Conservation (phyloP, 1,140 invertebrate genomes). For the Arctopsyche grandis region DNA sequence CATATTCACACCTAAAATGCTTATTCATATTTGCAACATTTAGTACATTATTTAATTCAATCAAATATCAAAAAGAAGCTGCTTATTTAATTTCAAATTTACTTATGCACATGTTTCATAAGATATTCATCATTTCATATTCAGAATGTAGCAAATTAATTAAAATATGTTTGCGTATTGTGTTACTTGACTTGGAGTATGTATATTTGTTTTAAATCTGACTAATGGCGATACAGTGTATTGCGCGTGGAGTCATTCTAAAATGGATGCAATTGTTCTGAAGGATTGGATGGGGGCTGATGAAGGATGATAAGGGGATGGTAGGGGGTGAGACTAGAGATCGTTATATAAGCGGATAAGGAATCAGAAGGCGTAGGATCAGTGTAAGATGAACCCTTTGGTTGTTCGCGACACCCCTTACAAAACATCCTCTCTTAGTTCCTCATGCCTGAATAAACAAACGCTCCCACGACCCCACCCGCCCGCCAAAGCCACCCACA, state of each 20-base stretch:
- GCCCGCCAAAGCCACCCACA: not conserved
- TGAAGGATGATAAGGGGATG: not conserved
- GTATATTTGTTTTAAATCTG: too few relatives aligned
- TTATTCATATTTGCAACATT: too few relatives aligned
- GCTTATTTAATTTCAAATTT: too few relatives aligned
- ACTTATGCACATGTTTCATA: too few relatives aligned
- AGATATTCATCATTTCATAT: too few relatives aligned
- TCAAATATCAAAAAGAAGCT: too few relatives aligned
- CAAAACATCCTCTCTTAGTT: conserved; percentile 52
- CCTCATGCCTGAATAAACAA: conserved; percentile 54
- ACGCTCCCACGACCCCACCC: conserved; percentile 23
- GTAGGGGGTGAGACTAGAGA: not conserved
- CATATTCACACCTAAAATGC: too few relatives aligned
- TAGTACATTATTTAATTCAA: too few relatives aligned
- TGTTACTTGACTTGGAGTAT: too few relatives aligned
- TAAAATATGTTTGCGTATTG: too few relatives aligned
- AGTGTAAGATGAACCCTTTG: conserved; percentile 53
- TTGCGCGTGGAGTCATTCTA: not conserved
- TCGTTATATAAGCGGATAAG: conserved; percentile 54
- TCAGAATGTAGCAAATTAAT: too few relatives aligned
- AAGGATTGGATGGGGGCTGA: not conserved
- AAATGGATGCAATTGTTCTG: conserved; percentile 7
- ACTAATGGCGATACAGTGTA: not conserved
- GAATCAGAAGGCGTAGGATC: conserved; percentile 52
- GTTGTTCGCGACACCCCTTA: conserved; percentile 51